Base-by-base conservation (phyloP, 1,140 invertebrate genomes). In the Latrodectus geometricus region DNA sequence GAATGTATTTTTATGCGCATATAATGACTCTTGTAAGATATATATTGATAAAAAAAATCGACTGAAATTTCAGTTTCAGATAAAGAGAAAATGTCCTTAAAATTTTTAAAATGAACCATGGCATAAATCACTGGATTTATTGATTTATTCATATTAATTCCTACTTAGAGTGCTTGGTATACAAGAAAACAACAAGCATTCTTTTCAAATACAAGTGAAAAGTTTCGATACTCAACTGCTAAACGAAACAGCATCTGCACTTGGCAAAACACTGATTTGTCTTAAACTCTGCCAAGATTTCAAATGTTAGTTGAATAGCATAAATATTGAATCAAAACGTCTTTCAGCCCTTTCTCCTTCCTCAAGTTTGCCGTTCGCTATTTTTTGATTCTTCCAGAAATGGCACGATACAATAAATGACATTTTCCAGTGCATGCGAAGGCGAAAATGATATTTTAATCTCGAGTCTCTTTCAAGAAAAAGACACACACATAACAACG, bases 391-490 rank as follows among this genome's bases (percentile, higher is more conserved):
- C 65, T 66, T 68, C 11, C 5, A 14, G 68, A 21, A 69, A 69
- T 20, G n/a, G n/a, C 17, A 69, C 68, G 68, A 61, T 61, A 61
- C 54, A 61, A 61, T 61, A 61, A 61, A 61, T 61, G 54, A 17
- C 54, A 61, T 69, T 20, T 69, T 69, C 20, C 68, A 69, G 21
- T n/a, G 68, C 68, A 69, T 20, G 68, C 21, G 68, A 50, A 72
- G 11, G 21, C 50, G 73, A 78, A 77, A 86, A 86, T 17, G 83
- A 86, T 48, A 72, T 72, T 86, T 86, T 86, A 86, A 86, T 86
- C 68, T 76, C 14, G 56, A 76, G 21, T 76, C 56, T 66, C 61
- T 74, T 83, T 49, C 17, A 17, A 7, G 20, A 23, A 17, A 76
- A 35, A 61, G 54, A 61, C 11, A 61, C 54, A 61, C 54, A 61